These are phyloP conservation scores for Calypte anna DNA, from an alignment of 2,113 vertebrate species.

Conservation along the genomic window DNA sequence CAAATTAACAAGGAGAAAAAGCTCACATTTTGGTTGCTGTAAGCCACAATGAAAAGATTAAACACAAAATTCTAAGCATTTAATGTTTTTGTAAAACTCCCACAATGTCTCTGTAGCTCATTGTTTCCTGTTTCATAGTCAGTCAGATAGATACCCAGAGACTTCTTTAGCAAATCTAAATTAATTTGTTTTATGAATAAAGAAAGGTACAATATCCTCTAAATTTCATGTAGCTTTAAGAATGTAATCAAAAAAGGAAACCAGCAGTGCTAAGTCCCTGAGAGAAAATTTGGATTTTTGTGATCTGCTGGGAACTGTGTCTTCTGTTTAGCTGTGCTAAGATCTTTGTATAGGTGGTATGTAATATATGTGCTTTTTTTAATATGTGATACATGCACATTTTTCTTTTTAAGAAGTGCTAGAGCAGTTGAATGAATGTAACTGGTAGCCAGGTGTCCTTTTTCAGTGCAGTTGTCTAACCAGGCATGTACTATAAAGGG, in stretches of 20 bases:
- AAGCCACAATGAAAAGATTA: background rate
- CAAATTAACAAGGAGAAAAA: background rate
- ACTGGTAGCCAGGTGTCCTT: background rate
- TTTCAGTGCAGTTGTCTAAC: background rate
- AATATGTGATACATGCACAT: background rate
- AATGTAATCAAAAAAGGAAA: background rate
- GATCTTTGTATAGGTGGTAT: background rate
- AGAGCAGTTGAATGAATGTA: background rate
- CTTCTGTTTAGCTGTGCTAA: background rate
- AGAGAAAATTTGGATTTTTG: background rate
- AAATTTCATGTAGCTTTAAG: slow-evolving; percentile 19
- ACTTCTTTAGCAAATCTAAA: slow-evolving; percentile 13
- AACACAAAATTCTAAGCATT: background rate
- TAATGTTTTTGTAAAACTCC: background rate
- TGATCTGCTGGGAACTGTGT: background rate
- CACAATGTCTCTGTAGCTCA: background rate
- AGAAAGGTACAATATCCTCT: slow-evolving; percentile 3
- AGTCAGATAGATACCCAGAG: background rate
- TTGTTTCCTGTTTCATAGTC: background rate
- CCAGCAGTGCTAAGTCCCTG: background rate
- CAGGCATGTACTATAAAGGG: background rate
- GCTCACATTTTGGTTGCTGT: background rate
- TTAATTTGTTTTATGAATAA: slow-evolving; percentile 7
- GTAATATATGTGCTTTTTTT: background rate
- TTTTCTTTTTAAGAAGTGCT: background rate